Base-by-base conservation (phyloP, 64 coral and sea anemone species). In the Actinia equina region DNA sequence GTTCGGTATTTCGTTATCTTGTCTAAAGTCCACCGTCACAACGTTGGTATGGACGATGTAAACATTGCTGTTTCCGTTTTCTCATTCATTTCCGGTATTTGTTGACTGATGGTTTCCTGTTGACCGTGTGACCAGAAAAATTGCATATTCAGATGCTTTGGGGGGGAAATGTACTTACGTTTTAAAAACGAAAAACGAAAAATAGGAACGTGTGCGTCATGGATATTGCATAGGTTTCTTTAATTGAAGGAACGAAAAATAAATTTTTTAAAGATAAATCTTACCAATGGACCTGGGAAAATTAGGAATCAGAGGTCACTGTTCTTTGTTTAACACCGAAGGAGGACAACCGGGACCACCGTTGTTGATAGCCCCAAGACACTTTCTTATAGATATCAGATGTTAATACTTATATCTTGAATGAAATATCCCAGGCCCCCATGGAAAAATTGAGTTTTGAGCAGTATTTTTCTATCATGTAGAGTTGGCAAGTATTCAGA, bases 101-200 rank as follows among this genome's bases (percentile, higher is more conserved):
- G 83, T 60, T 85, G 83, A 85, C 83, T 26, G 83, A 85, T 63
- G 52, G 83, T 85, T 85, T 85, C 83, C 83, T 85, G 83, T 63
- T 63, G 7, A 59, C 43, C 52, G 52, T 60, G 83, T 42, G 83
- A 85, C 52, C 83, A 43, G 8, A 82, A 85, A 81, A 81, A 81
- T 81, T 37, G 78, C 19, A 52, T 20, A 44, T 81, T 44, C 49
- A 81, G 78, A 81, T 81, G 78, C 69, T 9, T 74, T 41, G 69
- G 30, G 30, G 30, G 30, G 41, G 42, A 74, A 74, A 15, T 74
- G 37, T 74, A 41, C 13, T 30, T 74, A 12, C 25, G 13, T 74
- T 41, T 74, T 27, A 4, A 30, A 26, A 7, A 4, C 26, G 12
- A 30, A 41, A 74, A 2, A 30, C 41, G 22, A 69, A 69, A 69